Evolutionary conservation across 1,140 invertebrate genomes (phyloP), one percentile per base, ranked within the genome.

Genomic region (Drosophila bifasciata): DNA sequence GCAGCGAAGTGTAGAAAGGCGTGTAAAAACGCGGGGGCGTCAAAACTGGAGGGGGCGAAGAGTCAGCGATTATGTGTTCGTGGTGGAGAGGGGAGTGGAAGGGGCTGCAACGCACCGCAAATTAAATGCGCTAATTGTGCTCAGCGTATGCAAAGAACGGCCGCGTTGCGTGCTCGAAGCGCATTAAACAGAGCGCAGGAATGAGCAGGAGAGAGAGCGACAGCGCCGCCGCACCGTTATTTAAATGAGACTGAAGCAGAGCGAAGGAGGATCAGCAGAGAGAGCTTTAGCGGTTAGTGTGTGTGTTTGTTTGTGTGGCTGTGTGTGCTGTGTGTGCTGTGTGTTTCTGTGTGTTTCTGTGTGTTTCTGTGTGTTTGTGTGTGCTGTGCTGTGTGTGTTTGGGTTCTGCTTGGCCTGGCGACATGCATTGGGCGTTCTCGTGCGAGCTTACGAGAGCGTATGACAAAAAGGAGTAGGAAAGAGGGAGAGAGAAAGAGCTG

Each of bases 1-100:
- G 81, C 81, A 85, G 77, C 81, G 81, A 86, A 86, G 81, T 85
- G 81, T 85, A 86, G 76, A 86, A 86, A 86, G 81, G 81, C 81
- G 81, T 77, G 76, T 75, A 73, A 79, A 50, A 59, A 58, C n/a
- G 63, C 71, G 64, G 76, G 53, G 64, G 67, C 61, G 57, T 51
- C 48, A 44, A 57, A 44, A 25, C 13, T 17, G 19, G 32, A 5
- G 44, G 40, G 43, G 40, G 15, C 28, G 68, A 9, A 32, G 25
- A 0, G 19, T 2, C 19, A 21, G 28, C 28, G 28, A 32, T 32
- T 32, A 32, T 32, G 28, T 28, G 25, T 1, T 28, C 9, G 5
- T 11, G 45, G 25, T 19, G 28, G 41, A 23, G 39, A n/a, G 32
- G 23, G 11, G 53, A 0, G 16, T 50, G 25, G 39, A 11, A 50